phyloP scores from a whole-genome alignment of 2,113 vertebrate genomes.

The Bufo gargarizans region DNA sequence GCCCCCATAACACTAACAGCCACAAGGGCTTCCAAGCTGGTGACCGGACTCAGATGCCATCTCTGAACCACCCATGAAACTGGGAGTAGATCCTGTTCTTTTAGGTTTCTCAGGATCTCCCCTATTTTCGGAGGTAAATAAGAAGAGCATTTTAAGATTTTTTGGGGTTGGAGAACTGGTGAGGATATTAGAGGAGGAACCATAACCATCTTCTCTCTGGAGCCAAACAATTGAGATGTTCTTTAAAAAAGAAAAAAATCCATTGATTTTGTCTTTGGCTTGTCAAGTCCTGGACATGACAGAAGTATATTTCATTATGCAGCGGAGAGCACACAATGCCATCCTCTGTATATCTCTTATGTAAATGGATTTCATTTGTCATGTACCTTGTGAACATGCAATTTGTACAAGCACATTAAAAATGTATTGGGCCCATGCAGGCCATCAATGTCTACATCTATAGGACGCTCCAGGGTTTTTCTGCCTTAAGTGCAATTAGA shows the following conservation, averaged over 20 bases:
- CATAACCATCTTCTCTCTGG: background rate
- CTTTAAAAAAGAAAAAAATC: background rate
- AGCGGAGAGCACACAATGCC: background rate
- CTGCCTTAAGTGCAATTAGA: slow-evolving; percentile 52
- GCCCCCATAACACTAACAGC: too few species aligned
- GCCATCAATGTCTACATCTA: slow-evolving; percentile 21
- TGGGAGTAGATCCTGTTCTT: too few species aligned
- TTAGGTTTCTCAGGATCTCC: too few species aligned
- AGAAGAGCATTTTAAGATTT: background rate
- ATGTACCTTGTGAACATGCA: slow-evolving; percentile 45
- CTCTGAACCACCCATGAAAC: too few species aligned
- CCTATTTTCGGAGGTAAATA: background rate
- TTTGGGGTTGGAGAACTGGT: background rate
- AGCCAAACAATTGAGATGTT: background rate
- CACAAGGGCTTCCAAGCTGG: too few species aligned
- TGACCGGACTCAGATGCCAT: too few species aligned
- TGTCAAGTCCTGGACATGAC: background rate
- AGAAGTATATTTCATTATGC: background rate
- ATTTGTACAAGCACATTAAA: slow-evolving; percentile 56
- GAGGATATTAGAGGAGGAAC: too few species aligned
- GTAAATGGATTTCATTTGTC: slow-evolving; percentile 49
- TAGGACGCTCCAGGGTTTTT: slow-evolving; percentile 24
- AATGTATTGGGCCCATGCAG: slow-evolving; percentile 51
- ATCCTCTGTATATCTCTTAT: slow-evolving; percentile 25
- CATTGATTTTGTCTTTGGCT: background rate